A percentile compares a stretch with the other conserved stretches of the same genome.
These are phyloP conservation scores for Lycaon pictus DNA, from an alignment of 2,113 vertebrate genomes.

Conservation along the genomic window DNA sequence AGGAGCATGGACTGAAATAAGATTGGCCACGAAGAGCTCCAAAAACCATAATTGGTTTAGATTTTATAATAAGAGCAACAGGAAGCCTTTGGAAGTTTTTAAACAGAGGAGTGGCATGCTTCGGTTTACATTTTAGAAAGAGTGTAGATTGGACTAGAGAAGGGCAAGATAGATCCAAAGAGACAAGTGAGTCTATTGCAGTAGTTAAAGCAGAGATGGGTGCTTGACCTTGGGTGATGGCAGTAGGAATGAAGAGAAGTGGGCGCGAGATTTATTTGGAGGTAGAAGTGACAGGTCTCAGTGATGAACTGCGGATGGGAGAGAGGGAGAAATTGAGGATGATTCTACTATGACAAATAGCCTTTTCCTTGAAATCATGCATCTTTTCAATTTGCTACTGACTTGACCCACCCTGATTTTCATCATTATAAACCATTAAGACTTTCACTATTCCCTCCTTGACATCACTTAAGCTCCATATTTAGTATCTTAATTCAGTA, in stretches of 20 bases:
- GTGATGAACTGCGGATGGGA: slow-evolving; percentile 57
- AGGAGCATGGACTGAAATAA: not conserved
- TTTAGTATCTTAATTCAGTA: slow-evolving; percentile 81
- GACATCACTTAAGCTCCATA: slow-evolving; percentile 54
- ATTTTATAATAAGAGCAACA: slow-evolving; percentile 11
- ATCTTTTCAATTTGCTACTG: slow-evolving; percentile 68
- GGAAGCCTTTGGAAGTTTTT: not conserved
- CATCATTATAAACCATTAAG: slow-evolving; percentile 55
- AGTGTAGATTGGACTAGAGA: not conserved
- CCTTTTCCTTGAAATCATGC: slow-evolving; percentile 73
- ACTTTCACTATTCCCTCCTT: slow-evolving; percentile 9
- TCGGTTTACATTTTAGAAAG: slow-evolving; percentile 46
- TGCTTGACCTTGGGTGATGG: slow-evolving; percentile 60
- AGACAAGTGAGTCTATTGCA: not conserved
- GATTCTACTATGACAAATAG: slow-evolving; percentile 71
- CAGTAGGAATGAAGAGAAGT: slow-evolving; percentile 45
- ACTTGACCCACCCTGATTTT: slow-evolving; percentile 57
- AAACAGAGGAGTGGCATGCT: not conserved
- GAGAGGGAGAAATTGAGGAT: slow-evolving; percentile 70
- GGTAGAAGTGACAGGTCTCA: slow-evolving; percentile 31
- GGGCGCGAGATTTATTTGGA: slow-evolving; percentile 65
- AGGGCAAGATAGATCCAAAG: slow-evolving; percentile 1
- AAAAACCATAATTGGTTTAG: not conserved
- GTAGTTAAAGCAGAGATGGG: not conserved
- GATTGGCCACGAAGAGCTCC: not conserved